Evolutionary conservation across 2,888 invertebrate species (phyloP).

Genomic region (Cantharis rufa): DNA sequence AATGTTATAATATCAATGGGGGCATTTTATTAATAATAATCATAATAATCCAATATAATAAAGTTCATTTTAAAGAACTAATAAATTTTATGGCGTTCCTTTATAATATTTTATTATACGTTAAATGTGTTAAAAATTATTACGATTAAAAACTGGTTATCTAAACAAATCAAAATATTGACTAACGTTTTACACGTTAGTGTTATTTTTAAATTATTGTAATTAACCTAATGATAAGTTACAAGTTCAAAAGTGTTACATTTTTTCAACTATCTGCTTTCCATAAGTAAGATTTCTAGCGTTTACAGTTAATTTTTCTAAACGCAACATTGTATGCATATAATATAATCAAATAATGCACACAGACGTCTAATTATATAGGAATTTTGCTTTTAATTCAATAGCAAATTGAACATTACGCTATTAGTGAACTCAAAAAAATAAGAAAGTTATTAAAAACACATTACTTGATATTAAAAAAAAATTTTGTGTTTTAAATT

Average conservation of each 20-base stretch:
- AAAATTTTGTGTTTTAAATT: not conserved
- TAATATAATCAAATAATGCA: constrained; percentile 2
- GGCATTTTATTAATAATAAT: not conserved
- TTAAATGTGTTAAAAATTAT: not conserved
- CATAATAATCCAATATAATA: not conserved
- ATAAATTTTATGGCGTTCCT: not conserved
- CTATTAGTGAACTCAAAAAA: not conserved
- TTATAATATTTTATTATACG: not conserved
- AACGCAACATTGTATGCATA: constrained; percentile 5
- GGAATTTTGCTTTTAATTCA: not conserved
- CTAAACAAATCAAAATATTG: constrained; percentile 5
- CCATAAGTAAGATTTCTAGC: constrained; percentile 4
- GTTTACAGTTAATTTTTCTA: constrained; percentile 8
- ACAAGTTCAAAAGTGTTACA: constrained; percentile 17
- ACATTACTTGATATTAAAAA: not conserved
- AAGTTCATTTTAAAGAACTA: not conserved
- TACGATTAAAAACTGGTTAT: constrained; percentile 1
- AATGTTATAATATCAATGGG: not conserved
- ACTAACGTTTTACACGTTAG: constrained; percentile 7
- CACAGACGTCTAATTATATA: constrained; percentile 3
- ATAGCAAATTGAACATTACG: not conserved
- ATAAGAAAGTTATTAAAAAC: not conserved
- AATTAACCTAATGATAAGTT: constrained; percentile 17
- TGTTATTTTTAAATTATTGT: constrained; percentile 26
- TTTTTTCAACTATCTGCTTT: constrained; percentile 9